Evolutionary conservation across 2,797 vertebrate genomes (phyloP).

Genomic region (Gastrophryne carolinensis): DNA sequence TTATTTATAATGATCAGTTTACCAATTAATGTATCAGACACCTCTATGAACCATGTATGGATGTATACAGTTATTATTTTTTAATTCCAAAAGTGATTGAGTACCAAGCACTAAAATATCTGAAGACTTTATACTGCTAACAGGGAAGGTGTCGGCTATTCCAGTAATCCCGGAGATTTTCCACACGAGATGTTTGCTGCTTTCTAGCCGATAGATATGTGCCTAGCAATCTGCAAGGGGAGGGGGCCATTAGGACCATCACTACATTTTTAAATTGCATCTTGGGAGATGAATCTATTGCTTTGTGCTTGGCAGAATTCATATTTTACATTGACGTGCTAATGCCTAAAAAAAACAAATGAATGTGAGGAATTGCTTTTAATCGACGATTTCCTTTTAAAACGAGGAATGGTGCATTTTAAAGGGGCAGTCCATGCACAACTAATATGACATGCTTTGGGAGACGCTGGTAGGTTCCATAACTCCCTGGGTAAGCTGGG

Average conservation of each 20-base stretch:
- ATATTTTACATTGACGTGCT: conserved; percentile 89
- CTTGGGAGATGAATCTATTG: conserved; percentile 77
- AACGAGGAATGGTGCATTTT: neutral
- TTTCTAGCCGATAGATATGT: conserved; percentile 85
- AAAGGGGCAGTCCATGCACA: neutral
- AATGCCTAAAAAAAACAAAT: conserved; percentile 82
- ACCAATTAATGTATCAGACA: conserved; percentile 80
- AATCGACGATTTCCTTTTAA: conserved; percentile 65
- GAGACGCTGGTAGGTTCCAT: neutral
- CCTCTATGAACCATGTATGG: conserved; percentile 79
- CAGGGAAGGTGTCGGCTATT: conserved; percentile 54
- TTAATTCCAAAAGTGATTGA: conserved; percentile 80
- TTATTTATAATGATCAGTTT: conserved; percentile 97
- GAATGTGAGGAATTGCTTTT: conserved; percentile 99
- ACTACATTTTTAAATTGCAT: conserved; percentile 79
- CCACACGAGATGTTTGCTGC: conserved; percentile 75
- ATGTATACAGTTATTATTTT: conserved; percentile 84
- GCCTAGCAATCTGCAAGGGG: conserved; percentile 89
- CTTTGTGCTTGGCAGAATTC: conserved; percentile 95
- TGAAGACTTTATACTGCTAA: conserved; percentile 62
- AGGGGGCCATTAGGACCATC: conserved; percentile 73
- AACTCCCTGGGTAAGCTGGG: neutral
- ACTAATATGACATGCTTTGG: neutral
- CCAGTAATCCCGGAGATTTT: conserved; percentile 76
- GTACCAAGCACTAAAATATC: conserved; percentile 96